Percentiles rank a stretch among this genome's conserved stretches.
phyloP scores from a whole-genome alignment of 2,888 invertebrate genomes.

The Cyrtodaria siliqua region DNA sequence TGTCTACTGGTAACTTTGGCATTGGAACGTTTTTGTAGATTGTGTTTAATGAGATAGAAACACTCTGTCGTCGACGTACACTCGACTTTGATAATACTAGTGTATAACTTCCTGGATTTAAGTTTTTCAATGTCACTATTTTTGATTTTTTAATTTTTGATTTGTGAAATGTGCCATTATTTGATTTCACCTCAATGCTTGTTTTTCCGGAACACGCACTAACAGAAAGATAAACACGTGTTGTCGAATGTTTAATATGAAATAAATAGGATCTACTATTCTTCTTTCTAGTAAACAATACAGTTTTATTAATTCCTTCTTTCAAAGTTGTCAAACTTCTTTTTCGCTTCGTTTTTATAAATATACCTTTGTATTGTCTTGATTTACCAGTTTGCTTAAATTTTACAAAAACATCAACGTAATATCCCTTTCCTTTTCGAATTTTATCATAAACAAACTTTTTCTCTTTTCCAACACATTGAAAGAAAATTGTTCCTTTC shows the following conservation, averaged over 20 bases:
- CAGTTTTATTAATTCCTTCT: slow-evolving; percentile 73
- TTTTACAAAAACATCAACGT: slow-evolving; percentile 88
- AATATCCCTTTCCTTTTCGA: slow-evolving; percentile 87
- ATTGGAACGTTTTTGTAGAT: slow-evolving; percentile 68
- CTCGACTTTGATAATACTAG: slow-evolving; percentile 64
- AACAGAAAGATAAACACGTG: slow-evolving; percentile 61
- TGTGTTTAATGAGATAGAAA: slow-evolving; percentile 68
- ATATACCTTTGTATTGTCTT: slow-evolving; percentile 86
- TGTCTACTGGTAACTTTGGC: slow-evolving; percentile 80
- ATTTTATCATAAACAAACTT: slow-evolving; percentile 87
- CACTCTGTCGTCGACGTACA: slow-evolving; percentile 62
- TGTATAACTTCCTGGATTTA: slow-evolving; percentile 70
- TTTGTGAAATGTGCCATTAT: slow-evolving; percentile 64
- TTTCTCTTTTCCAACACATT: slow-evolving; percentile 87
- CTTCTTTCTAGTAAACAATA: slow-evolving; percentile 66
- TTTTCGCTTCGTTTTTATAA: slow-evolving; percentile 69
- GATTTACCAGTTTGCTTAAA: slow-evolving; percentile 87
- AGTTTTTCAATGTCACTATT: slow-evolving; percentile 65
- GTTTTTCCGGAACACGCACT: slow-evolving; percentile 72
- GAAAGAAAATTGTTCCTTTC: slow-evolving; percentile 82
- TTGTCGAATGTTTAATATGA: slow-evolving; percentile 58
- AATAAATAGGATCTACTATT: slow-evolving; percentile 56
- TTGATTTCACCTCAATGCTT: slow-evolving; percentile 65
- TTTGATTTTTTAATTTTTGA: slow-evolving; percentile 68
- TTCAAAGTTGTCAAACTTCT: slow-evolving; percentile 62